These are phyloP conservation scores for Mimas tiliae DNA, from an alignment of 2,888 invertebrate genomes.

Conservation along the genomic window DNA sequence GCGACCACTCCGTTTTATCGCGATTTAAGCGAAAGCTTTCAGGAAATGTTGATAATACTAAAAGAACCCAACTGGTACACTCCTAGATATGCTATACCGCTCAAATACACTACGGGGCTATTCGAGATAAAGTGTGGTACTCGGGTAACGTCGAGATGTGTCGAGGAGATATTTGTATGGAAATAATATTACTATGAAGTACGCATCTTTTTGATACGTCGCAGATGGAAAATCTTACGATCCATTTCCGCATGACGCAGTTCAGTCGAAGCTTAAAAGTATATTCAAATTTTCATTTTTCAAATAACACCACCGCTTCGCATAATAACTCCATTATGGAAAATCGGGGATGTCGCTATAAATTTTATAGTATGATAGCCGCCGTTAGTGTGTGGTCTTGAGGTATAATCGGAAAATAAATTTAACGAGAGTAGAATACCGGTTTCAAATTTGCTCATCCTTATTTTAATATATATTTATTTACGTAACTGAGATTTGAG, in stretches of 20 bases:
- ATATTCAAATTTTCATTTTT: constrained; percentile 53
- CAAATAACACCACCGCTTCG: constrained; percentile 43
- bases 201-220: background rate
- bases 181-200: constrained; percentile 8
- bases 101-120: constrained; percentile 1
- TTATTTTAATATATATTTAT: background rate
- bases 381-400: constrained; percentile 40
- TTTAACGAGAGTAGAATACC: background rate
- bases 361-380: constrained; percentile 54
- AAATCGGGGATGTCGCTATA: constrained; percentile 54
- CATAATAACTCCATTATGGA: constrained; percentile 57
- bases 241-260: constrained; percentile 41
- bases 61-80: constrained; percentile 36
- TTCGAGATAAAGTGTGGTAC: constrained; percentile 13
- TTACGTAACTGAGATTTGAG: too few relatives aligned
- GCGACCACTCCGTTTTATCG: constrained; percentile 44
- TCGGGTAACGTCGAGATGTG: constrained; percentile 6
- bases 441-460: background rate
- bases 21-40: constrained; percentile 45
- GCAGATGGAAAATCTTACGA: constrained; percentile 5
- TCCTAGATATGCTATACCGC: constrained; percentile 17
- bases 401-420: constrained; percentile 14
- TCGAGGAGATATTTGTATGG: constrained; percentile 16
- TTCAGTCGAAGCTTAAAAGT: constrained; percentile 34
- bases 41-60: constrained; percentile 44